phyloP scores from a whole-genome alignment of 2,797 vertebrate genomes.

The Xerus rutilus region DNA sequence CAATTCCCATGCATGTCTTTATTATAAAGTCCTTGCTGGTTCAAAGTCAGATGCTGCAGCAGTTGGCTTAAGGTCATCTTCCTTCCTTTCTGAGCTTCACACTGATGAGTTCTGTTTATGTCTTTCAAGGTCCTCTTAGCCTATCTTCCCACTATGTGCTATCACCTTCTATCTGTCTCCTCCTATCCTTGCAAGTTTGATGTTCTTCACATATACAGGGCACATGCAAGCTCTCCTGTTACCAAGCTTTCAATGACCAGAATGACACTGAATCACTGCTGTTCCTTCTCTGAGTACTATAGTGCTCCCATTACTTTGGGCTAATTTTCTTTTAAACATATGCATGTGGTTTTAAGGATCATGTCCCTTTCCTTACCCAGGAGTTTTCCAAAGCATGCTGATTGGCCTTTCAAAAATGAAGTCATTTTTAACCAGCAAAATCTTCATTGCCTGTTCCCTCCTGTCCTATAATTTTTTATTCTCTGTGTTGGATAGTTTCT shows the following conservation, averaged over 20 bases:
- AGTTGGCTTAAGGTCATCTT: background rate
- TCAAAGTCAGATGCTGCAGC: background rate
- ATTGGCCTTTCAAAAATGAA: background rate
- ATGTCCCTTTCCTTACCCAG: background rate
- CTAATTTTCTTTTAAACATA: conserved; percentile 8
- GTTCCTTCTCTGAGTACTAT: background rate
- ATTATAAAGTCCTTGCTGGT: background rate
- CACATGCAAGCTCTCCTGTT: background rate
- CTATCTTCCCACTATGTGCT: background rate
- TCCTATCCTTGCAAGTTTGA: background rate
- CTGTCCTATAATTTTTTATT: background rate
- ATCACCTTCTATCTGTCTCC: background rate
- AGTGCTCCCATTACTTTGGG: background rate
- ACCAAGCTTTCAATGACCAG: background rate
- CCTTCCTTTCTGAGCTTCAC: background rate
- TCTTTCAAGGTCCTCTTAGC: background rate
- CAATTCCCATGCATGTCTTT: background rate
- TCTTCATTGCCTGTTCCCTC: background rate
- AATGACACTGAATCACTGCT: background rate
- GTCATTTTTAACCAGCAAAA: background rate
- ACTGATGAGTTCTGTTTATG: background rate
- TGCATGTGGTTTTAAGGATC: background rate
- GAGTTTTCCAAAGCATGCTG: background rate
- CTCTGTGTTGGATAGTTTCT: background rate
- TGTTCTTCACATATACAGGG: background rate